Evolutionary conservation across 2,797 vertebrate genomes (phyloP), one percentile per base, ranked within the genome.

Genomic region (Poeciliopsis paucimaculata): DNA sequence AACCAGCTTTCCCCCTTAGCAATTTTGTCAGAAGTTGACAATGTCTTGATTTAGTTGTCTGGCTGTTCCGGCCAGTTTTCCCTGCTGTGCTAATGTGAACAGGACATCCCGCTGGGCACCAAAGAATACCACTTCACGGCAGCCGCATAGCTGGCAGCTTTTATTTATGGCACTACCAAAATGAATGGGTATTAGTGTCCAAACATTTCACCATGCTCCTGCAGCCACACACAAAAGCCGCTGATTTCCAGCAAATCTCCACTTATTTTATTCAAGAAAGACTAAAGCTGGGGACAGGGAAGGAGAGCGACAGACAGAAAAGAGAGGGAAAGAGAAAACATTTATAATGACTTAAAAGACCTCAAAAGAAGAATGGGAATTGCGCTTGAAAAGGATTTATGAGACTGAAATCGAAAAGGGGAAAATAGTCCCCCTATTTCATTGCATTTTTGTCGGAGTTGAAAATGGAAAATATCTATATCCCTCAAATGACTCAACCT

Each of bases 151-250:
- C 97, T 98, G 97, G 97, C 97, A 96, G 97, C 98, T 98, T 98
- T 99, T 99, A 99, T 99, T 99, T 99, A 98, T 98, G 96, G 97
- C 97, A 97, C 97, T 97, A 96, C 96, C 96, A 96, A 99, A 99
- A 99, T 99, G 98, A 99, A 99, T 97, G 98, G 98, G 98, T 99
- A 99, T 99, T 99, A 99, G 98, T 99, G 98, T 99, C 98, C 98
- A 99, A 99, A 99, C 98, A 99, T 99, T 99, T 99, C 98, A 99
- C 97, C 98, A 98, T 98, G 98, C 97, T 98, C 97, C 97, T 95
- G 97, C 96, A 97, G 97, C 96, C 97, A 96, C 94, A 97, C 97
- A 99, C 98, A 99, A 99, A 99, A 99, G 97, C 96, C 96, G 96
- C 97, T 98, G 98, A 99, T 98, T 99, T 98, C 96, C 98, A 97